These are phyloP conservation scores for Formica aserva DNA, from an alignment of 2,888 invertebrate genomes.

Conservation along the genomic window DNA sequence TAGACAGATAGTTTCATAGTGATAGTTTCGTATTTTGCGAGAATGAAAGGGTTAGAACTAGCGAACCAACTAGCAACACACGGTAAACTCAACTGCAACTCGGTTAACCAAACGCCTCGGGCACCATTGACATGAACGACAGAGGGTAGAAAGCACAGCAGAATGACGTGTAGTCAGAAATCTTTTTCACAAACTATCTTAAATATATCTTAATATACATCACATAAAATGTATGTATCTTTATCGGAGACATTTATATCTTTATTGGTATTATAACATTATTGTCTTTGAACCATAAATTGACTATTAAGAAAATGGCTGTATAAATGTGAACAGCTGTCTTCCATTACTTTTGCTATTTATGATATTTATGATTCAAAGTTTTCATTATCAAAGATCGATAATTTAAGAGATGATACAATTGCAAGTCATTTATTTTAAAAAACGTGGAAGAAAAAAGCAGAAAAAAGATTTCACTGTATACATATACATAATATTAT, in stretches of 20 bases:
- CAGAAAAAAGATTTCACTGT: too few relatives aligned
- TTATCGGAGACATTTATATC: background rate
- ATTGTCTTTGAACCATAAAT: background rate
- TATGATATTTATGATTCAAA: background rate
- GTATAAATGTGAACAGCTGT: background rate
- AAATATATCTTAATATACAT: background rate
- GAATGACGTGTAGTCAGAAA: conserved; percentile 12
- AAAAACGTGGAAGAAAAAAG: background rate
- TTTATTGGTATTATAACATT: background rate
- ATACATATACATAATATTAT: too few relatives aligned
- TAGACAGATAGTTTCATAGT: conserved; percentile 33
- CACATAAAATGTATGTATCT: conserved; percentile 7
- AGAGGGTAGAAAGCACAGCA: background rate
- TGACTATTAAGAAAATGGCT: background rate
- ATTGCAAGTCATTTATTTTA: background rate
- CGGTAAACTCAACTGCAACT: conserved; percentile 28
- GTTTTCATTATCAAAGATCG: background rate
- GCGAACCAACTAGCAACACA: conserved; percentile 26
- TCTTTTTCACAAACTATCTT: background rate
- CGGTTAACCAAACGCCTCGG: conserved; percentile 14
- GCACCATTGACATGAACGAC: conserved; percentile 9
- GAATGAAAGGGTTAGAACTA: conserved; percentile 45
- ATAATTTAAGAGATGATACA: background rate
- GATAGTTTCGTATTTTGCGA: conserved; percentile 15
- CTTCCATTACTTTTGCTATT: background rate